Conservation (phyloP, 2,888 invertebrate species). For the Diloba caeruleocephala region DNA sequence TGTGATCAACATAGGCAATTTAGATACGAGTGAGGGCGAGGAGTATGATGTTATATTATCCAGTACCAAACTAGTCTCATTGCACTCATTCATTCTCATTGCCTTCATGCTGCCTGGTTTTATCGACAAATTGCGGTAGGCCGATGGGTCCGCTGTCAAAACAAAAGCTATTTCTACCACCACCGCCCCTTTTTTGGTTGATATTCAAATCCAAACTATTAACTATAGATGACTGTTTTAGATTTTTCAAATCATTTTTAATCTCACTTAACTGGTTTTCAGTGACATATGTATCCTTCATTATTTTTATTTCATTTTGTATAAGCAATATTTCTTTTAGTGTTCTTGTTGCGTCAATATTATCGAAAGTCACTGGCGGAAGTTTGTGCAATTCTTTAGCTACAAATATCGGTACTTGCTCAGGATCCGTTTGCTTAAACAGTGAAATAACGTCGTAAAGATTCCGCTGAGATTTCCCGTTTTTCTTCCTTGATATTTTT, state of each 20-base stretch:
- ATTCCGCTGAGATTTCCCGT: conserved; percentile 4
- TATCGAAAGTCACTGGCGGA: conserved; percentile 1
- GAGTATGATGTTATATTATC: neutral
- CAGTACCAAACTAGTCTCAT: neutral
- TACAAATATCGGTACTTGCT: conserved; percentile 1
- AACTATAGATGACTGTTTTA: neutral
- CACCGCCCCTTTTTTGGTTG: conserved; percentile 6
- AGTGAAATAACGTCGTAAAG: conserved; percentile 1
- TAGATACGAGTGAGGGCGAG: too few species aligned
- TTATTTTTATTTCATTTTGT: conserved; percentile 2
- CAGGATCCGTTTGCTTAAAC: conserved; percentile 6
- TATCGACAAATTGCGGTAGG: conserved; percentile 1
- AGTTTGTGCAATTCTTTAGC: conserved; percentile 4
- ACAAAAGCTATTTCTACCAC: conserved; percentile 2
- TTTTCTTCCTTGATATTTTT: conserved; percentile 2
- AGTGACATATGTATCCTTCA: conserved; percentile 2
- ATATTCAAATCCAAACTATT: conserved; percentile 4
- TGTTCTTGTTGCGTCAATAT: conserved; percentile 3
- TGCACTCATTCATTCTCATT: neutral
- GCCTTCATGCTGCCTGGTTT: conserved; percentile 2
- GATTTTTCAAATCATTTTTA: neutral
- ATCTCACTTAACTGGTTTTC: conserved; percentile 2
- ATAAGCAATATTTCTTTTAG: conserved; percentile 3
- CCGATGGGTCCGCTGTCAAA: neutral
- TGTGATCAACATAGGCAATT: too few species aligned